Percentiles rank a stretch among this genome's conserved stretches.
Evolutionary conservation across 2,113 vertebrate species (phyloP).

Genomic region (Theropithecus gelada): DNA sequence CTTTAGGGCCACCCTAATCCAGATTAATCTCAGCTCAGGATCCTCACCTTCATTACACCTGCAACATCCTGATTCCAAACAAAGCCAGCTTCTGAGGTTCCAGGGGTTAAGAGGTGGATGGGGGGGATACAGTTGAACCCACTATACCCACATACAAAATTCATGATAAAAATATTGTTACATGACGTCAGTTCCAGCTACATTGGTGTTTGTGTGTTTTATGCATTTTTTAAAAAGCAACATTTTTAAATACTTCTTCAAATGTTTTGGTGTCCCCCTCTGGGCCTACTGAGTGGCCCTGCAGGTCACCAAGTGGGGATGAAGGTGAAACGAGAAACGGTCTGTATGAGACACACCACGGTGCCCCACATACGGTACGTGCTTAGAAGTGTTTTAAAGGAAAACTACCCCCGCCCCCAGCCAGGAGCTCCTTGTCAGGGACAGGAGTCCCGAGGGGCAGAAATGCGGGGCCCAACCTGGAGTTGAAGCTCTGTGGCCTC

Average conservation of each 20-base stretch:
- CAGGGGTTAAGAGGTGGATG: fast-evolving
- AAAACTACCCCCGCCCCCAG: fast-evolving
- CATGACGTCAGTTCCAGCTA: fast-evolving
- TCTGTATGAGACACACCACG: fast-evolving
- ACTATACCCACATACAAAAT: fast-evolving
- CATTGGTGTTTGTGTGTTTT: not conserved
- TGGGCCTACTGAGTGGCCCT: not conserved
- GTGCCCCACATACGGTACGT: fast-evolving
- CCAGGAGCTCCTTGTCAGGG: not conserved
- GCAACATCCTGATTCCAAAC: not conserved
- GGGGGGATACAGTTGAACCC: fast-evolving
- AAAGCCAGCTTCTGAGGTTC: not conserved
- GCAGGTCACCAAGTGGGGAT: not conserved
- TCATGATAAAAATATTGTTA: not conserved
- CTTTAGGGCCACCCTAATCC: not conserved
- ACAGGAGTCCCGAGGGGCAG: not conserved
- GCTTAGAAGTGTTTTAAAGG: fast-evolving
- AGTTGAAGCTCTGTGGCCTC: not conserved
- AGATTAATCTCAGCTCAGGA: not conserved
- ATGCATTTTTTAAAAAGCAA: not conserved
- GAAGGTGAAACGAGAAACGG: not conserved
- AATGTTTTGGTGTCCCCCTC: too few relatives aligned
- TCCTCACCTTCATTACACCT: not conserved
- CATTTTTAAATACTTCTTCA: not conserved
- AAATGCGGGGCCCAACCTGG: not conserved